These are phyloP conservation scores for Paramisgurnus dabryanus DNA, from an alignment of 2,113 vertebrate species.

Conservation along the genomic window DNA sequence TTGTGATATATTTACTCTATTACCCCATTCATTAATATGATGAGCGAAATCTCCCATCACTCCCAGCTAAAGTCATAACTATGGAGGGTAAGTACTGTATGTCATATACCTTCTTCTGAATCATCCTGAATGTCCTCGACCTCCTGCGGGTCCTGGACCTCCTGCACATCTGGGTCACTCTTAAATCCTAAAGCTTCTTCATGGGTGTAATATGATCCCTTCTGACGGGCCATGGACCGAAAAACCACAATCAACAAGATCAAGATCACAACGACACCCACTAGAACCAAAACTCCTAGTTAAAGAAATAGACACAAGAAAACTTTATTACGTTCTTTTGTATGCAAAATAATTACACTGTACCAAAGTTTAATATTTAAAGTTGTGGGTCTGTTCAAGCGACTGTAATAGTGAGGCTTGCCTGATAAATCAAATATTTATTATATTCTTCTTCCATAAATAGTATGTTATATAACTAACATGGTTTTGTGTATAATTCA, in stretches of 20 bases:
- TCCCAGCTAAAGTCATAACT: neutral
- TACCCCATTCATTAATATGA: no score
- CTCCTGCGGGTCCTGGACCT: slow-evolving; percentile 76
- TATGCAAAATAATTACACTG: no score
- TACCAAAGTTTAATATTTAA: no score
- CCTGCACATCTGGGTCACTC: slow-evolving; percentile 71
- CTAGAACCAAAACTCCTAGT: slow-evolving; percentile 71
- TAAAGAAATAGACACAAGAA: no score
- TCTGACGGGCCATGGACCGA: slow-evolving; percentile 74
- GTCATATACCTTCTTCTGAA: slow-evolving; percentile 8
- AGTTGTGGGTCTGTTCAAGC: no score
- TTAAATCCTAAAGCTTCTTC: slow-evolving; percentile 74
- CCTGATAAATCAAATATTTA: no score
- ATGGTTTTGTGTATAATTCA: neutral
- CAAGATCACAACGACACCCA: slow-evolving; percentile 72
- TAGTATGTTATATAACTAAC: neutral
- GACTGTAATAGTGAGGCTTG: no score
- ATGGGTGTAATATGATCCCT: slow-evolving; percentile 82
- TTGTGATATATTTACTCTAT: no score
- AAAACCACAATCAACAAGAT: slow-evolving; percentile 69
- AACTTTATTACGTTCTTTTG: no score
- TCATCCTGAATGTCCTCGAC: slow-evolving; percentile 51
- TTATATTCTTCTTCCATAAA: no score
- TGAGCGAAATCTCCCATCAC: no score
- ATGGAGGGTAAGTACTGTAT: neutral